phyloP scores from a whole-genome alignment of 2,888 invertebrate species.

The Spilosoma lubricipeda region DNA sequence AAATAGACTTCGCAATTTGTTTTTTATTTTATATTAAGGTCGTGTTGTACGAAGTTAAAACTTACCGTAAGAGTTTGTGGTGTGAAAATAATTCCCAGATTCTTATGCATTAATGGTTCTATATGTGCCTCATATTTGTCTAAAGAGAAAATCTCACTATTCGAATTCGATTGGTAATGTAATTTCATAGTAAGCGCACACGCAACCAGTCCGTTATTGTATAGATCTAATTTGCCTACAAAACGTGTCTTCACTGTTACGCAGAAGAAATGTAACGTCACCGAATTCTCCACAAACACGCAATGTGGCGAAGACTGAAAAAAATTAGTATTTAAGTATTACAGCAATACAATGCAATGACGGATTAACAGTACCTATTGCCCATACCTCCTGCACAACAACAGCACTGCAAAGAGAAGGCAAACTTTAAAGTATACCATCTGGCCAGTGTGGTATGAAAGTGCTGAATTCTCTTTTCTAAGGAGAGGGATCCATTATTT shows the following conservation, averaged over 20 bases:
- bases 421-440: no score
- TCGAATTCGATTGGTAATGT: constrained; percentile 72
- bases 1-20: neutral
- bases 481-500: no score
- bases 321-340: neutral
- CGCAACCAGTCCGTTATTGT: constrained; percentile 80
- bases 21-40: neutral
- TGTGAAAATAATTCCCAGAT: constrained; percentile 74
- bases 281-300: constrained; percentile 79
- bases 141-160: constrained; percentile 70
- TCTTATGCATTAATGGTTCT: constrained; percentile 77
- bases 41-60: neutral
- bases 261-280: constrained; percentile 76
- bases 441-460: no score
- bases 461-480: no score
- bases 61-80: constrained; percentile 75
- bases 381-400: no score
- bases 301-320: constrained; percentile 80
- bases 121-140: constrained; percentile 78
- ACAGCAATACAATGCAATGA: no score
- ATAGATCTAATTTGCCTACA: constrained; percentile 71
- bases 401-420: no score
- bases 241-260: constrained; percentile 73
- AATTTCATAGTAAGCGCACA: constrained; percentile 74
- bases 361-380: no score